Evolutionary conservation across 2,113 vertebrate genomes (phyloP).

Genomic region (Crotalus tigris): DNA sequence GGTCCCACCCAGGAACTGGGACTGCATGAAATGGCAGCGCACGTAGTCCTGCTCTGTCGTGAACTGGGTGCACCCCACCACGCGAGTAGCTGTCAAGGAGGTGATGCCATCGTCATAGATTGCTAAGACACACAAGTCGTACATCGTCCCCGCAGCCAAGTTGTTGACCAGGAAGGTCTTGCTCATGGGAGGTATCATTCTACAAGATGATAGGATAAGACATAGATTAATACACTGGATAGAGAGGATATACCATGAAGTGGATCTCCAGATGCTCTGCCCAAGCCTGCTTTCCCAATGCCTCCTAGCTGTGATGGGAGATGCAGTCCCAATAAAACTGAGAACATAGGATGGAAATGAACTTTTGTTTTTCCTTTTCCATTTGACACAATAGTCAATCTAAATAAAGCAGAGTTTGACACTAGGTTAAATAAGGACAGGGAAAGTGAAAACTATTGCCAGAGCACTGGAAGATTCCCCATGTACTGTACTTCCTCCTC

Average conservation of each 20-base stretch:
- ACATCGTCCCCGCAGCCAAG: constrained; percentile 88
- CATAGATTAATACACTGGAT: neutral
- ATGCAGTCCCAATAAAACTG: neutral
- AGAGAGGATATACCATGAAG: neutral
- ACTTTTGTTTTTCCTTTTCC: neutral
- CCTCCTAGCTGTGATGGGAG: neutral
- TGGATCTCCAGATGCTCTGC: neutral
- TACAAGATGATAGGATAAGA: constrained; percentile 62
- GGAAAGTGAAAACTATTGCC: neutral
- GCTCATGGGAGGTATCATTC: constrained; percentile 98
- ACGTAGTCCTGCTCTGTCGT: constrained; percentile 95
- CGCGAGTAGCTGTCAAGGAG: constrained; percentile 92
- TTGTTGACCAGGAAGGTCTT: constrained; percentile 98
- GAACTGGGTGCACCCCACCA: constrained; percentile 96
- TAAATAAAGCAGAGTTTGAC: neutral
- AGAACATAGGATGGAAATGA: neutral
- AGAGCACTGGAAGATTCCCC: neutral
- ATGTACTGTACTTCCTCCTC: neutral
- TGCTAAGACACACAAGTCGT: constrained; percentile 95
- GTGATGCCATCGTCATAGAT: constrained; percentile 97
- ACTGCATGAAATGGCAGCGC: constrained; percentile 98
- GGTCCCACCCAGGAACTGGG: constrained; percentile 97
- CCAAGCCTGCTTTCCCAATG: neutral
- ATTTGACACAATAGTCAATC: too few species aligned
- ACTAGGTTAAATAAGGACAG: neutral